A percentile compares a stretch with the other conserved stretches of the same genome.
These are phyloP conservation scores for Lanistes nyassanus DNA, from an alignment of 1,140 invertebrate species.

Conservation along the genomic window DNA sequence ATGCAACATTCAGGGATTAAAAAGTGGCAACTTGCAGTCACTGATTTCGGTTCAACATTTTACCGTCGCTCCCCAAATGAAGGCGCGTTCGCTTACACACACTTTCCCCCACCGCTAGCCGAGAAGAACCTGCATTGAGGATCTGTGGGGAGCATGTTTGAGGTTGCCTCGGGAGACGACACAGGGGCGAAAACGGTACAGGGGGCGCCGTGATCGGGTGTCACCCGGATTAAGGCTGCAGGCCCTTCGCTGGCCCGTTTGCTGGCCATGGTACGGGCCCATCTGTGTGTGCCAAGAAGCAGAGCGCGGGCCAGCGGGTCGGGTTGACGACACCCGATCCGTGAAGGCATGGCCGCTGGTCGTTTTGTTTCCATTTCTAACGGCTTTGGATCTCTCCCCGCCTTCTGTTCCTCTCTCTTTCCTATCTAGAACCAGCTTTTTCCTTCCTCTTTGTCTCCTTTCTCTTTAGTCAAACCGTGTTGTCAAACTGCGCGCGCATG, in stretches of 20 bases:
- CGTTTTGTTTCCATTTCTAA: neutral
- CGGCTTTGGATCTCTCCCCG: neutral
- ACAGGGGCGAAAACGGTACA: slow-evolving; percentile 5
- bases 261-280: neutral
- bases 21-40: too few relatives aligned
- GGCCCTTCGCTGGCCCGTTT: neutral
- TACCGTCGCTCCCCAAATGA: too few relatives aligned
- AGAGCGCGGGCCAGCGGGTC: neutral
- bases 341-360: neutral
- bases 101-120: too few relatives aligned
- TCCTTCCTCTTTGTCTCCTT: neutral
- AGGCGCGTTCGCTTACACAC: too few relatives aligned
- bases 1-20: too few relatives aligned
- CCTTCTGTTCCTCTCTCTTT: neutral
- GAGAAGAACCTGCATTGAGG: too few relatives aligned
- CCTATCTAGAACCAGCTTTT: neutral
- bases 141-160: too few relatives aligned
- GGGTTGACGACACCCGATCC: neutral
- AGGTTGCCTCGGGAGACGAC: too few relatives aligned
- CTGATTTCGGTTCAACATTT: too few relatives aligned
- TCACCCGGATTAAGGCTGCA: neutral
- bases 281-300: neutral
- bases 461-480: neutral
- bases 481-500: neutral
- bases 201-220: neutral